Evolutionary conservation across 2,113 vertebrate species (phyloP), one percentile per base, ranked within the genome.

Genomic region (Malaclemys terrapin): DNA sequence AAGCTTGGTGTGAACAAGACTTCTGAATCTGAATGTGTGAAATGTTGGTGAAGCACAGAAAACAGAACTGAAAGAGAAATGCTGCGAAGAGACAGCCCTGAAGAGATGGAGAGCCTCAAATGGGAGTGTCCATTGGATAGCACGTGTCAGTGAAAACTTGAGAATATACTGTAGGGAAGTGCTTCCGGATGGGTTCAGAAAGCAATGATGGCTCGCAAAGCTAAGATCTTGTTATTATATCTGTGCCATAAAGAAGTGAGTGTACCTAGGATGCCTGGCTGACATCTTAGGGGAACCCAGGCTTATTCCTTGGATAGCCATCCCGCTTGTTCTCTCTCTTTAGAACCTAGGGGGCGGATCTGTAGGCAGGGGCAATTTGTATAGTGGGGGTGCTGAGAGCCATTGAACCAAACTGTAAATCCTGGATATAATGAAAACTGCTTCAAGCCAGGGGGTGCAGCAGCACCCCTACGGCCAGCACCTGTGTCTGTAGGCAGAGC

Each of bases 1-100:
- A 2, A 65, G 31, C 54, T 65, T 22, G 8, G 27, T 53, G 1
- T 31, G 2, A 16, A 11, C 22, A 8, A 19, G 10, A 1, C 35
- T 85, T 50, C 56, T 92, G 29, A 79, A 10, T 10, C 1, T 31
- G 72, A 65, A 19, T 24, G 3, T 79, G 2, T 83, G 69, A 54
- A 82, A 24, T 24, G 49, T 35, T 57, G 9, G 42, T 24, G 24
- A 69, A 62, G 31, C 38, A 85, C 35, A 76, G 17, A 83, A 69
- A 10, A 14, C 29, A 6, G 31, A 31, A 35, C 14, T 84, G 2
- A 6, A 31, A 80, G 29, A 49, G n/a, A 76, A 94, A 82, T 20
- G 10, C 49, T n/a, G 42, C 16, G 8, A 50, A 75, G 42, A 88
- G 82, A 85, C 75, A 88, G 2, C 4, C 0, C 3, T 7, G 62